phyloP scores from a whole-genome alignment of 2,888 invertebrate genomes.

The Stegana nigrithorax region DNA sequence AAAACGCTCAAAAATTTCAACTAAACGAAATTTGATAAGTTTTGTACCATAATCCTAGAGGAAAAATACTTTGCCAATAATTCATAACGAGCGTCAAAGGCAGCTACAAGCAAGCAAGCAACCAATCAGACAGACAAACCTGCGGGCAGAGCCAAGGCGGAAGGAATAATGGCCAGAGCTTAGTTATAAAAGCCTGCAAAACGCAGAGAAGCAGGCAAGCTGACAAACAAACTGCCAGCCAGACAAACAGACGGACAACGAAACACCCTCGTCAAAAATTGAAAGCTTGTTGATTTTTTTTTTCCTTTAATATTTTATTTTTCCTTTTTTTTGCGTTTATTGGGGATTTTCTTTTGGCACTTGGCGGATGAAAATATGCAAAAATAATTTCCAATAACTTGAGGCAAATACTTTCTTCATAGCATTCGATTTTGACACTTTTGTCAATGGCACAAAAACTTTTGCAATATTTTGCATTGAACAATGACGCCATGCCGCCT shows the following conservation, averaged over 20 bases:
- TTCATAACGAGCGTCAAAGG: conserved; percentile 47
- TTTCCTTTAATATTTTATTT: too few species aligned
- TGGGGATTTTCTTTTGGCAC: too few species aligned
- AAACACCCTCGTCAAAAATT: too few species aligned
- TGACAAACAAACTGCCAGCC: too few species aligned
- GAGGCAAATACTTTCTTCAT: neutral
- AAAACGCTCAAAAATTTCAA: neutral
- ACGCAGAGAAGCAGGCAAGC: too few species aligned
- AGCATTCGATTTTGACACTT: neutral
- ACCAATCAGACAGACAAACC: conserved; percentile 23
- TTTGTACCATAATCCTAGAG: neutral
- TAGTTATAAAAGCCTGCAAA: too few species aligned
- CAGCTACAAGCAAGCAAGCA: conserved; percentile 33
- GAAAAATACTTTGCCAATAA: conserved; percentile 49
- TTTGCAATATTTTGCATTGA: neutral
- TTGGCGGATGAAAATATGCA: conserved; percentile 45
- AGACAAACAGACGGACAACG: too few species aligned
- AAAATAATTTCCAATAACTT: conserved; percentile 14
- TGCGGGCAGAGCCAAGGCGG: neutral
- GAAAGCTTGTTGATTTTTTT: too few species aligned
- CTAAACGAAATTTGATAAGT: conserved; percentile 16
- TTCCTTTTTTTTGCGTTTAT: too few species aligned
- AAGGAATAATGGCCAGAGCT: too few species aligned
- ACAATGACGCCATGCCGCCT: too few species aligned
- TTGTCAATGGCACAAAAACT: neutral